phyloP scores from a whole-genome alignment of 2,113 vertebrate species.

The Centropus unirufus region DNA sequence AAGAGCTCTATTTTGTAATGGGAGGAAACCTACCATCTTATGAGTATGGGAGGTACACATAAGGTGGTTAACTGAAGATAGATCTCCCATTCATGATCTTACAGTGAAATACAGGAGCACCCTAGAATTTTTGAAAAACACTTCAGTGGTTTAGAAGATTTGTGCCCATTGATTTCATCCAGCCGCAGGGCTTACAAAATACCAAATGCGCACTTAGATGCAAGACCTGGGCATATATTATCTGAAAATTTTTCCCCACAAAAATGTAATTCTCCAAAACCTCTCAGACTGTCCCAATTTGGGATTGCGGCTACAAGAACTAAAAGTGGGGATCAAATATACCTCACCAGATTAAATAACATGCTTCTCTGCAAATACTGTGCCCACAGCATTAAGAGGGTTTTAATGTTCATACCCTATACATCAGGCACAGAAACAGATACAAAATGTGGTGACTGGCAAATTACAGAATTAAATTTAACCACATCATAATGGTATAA shows the following conservation, averaged over 20 bases:
- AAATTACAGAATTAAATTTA: slow-evolving; percentile 47
- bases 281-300: not conserved
- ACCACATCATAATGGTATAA: slow-evolving; percentile 19
- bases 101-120: not conserved
- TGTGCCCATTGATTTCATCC: not conserved
- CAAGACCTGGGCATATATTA: slow-evolving; percentile 2
- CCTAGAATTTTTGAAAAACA: not conserved
- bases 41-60: not conserved
- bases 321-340: slow-evolving; percentile 43
- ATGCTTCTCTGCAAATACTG: not conserved
- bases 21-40: not conserved
- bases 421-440: not conserved
- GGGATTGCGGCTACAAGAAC: not conserved
- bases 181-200: not conserved
- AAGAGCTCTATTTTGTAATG: not conserved
- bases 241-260: slow-evolving; percentile 40
- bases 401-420: slow-evolving; percentile 16
- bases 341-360: slow-evolving; percentile 44
- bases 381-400: not conserved
- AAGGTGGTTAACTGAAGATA: not conserved
- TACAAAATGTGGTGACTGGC: slow-evolving; percentile 19
- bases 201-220: not conserved
- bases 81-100: not conserved
- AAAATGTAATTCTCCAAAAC: slow-evolving; percentile 34
- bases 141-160: not conserved